Base-by-base conservation (phyloP, 2,113 vertebrate genomes). In the Hippocampus comes region DNA sequence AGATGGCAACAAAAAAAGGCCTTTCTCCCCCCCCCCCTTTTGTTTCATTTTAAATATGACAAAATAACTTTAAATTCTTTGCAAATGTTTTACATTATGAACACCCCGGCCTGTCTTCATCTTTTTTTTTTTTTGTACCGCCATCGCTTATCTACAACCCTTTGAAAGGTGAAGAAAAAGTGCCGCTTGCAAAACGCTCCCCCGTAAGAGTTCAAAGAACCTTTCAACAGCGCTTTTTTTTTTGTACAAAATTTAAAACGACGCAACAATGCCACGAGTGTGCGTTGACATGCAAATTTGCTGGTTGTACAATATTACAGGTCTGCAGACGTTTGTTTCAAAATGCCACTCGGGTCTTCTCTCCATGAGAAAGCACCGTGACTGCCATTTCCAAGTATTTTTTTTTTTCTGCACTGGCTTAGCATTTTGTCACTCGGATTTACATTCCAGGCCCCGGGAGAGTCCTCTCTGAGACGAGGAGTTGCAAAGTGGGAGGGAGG, bases 61-160 rank as follows among this genome's bases (percentile, higher is more conserved):
- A 97, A 97, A 98, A 97, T 91, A 96, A 95, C 94, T 94, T 92
- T 94, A 90, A 93, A 93, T 92, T 94, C 94, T 95, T 94, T 96
- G 94, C 94, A 95, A 92, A 95, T 93, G 94, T 93, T 93, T 94
- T 95, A 96, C 94, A 97, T 92, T 95, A 95, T 95, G 94, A 95
- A 96, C 93, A 92, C 94, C 93, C 94, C 7, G 89, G 88, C 89
- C 87, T 89, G 65, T 68, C 72, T 71, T 55, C 67, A 81, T 71
- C 78, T 81, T 75, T 78, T 79, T 89, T 91, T 88, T 88, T 87
- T 83, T 93, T 94, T 90, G 64, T 66, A 66, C 64, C 64, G 23
- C 64, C 64, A 27, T 66, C 14, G 43, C 57, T 46, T 84, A 88
- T 87, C 75, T 80, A 93, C 93, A 95, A 93, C 94, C 89, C 89